These are phyloP conservation scores for Sigmodon hispidus DNA, from an alignment of 2,113 vertebrate species.

Conservation along the genomic window DNA sequence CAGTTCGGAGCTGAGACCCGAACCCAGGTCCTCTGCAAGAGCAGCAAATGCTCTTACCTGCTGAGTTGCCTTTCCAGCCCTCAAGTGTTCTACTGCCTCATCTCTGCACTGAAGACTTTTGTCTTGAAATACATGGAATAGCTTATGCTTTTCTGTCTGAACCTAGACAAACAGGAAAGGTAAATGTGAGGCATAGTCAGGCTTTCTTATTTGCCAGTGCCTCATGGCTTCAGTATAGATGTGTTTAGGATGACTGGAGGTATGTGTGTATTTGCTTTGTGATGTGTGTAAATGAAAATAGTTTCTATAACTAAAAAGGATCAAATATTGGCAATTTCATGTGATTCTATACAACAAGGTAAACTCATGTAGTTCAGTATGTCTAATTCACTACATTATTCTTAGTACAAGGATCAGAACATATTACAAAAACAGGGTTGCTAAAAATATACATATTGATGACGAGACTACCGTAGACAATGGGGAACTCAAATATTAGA, in stretches of 20 bases:
- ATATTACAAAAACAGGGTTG: not conserved
- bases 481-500: conserved; percentile 14
- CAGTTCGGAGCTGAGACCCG: not conserved
- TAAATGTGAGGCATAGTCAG: not conserved
- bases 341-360: not conserved
- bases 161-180: not conserved
- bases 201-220: not conserved
- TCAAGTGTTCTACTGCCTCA: not conserved
- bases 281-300: not conserved
- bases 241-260: not conserved
- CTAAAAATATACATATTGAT: not conserved
- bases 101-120: not conserved
- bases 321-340: not conserved
- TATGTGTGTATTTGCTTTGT: not conserved
- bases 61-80: not conserved
- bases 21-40: not conserved
- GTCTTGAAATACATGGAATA: not conserved
- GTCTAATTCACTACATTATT: not conserved
- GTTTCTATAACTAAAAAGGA: conserved; percentile 27
- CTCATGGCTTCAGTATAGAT: not conserved
- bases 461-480: not conserved
- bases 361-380: not conserved
- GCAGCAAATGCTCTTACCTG: not conserved
- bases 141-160: conserved; percentile 17
- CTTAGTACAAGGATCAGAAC: not conserved